A percentile compares a stretch with the other conserved stretches of the same genome.
Evolutionary conservation across 2,888 invertebrate genomes (phyloP).

Genomic region (Ypsolopha sequella): DNA sequence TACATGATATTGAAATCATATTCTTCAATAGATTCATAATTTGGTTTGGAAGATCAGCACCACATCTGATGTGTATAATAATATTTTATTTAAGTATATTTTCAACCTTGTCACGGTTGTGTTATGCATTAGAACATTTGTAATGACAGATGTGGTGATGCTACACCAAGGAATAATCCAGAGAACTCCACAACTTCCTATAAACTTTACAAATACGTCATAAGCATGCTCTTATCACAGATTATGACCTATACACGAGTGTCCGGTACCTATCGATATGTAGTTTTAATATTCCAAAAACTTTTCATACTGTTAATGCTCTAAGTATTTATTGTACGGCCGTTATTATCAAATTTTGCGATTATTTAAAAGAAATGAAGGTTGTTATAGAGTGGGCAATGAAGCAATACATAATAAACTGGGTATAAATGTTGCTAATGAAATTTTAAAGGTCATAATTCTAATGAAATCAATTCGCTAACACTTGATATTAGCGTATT

Average conservation of each 20-base stretch:
- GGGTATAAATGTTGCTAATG: too few species aligned
- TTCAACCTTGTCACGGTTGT: too few species aligned
- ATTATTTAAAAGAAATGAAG: neutral
- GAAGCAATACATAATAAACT: too few species aligned
- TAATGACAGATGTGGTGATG: slow-evolving; percentile 23
- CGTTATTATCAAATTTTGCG: slow-evolving; percentile 4
- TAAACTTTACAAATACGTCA: slow-evolving; percentile 45
- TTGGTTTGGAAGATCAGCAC: too few species aligned
- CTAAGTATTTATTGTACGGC: slow-evolving; percentile 4
- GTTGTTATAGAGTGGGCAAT: neutral
- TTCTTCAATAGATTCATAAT: too few species aligned
- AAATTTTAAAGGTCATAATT: too few species aligned
- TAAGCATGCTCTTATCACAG: slow-evolving; percentile 67
- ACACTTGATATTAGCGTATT: too few species aligned
- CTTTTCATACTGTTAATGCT: slow-evolving; percentile 7
- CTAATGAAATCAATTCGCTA: too few species aligned
- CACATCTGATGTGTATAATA: too few species aligned
- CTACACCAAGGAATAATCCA: slow-evolving; percentile 20
- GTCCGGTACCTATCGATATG: slow-evolving; percentile 56
- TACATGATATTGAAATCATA: too few species aligned
- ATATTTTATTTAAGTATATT: too few species aligned
- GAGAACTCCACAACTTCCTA: slow-evolving; percentile 7
- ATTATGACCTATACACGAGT: slow-evolving; percentile 50
- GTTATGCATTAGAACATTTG: too few species aligned
- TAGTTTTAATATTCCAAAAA: slow-evolving; percentile 27